Evolutionary conservation across 2,888 invertebrate species (phyloP).

Genomic region (Cephus sareptanus): DNA sequence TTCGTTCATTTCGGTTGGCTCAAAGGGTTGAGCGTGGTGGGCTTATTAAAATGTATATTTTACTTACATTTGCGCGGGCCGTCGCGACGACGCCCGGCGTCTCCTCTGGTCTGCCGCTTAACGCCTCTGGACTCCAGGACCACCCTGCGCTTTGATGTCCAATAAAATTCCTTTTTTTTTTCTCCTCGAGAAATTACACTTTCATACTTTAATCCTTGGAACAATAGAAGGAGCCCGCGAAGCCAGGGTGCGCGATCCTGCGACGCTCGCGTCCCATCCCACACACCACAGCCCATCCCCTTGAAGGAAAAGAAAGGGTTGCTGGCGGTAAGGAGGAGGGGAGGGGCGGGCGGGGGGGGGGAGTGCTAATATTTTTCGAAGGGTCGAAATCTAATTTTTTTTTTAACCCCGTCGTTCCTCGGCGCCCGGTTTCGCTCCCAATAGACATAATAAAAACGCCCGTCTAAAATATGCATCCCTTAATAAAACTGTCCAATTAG

Average conservation of each 20-base stretch:
- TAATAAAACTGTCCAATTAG: slow-evolving; percentile 66
- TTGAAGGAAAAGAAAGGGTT: slow-evolving; percentile 14
- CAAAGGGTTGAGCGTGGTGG: slow-evolving; percentile 60
- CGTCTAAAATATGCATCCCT: slow-evolving; percentile 66
- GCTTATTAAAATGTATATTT: slow-evolving; percentile 65
- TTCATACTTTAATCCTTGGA: slow-evolving; percentile 59
- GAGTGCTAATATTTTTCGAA: slow-evolving; percentile 62
- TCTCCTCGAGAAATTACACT: slow-evolving; percentile 54
- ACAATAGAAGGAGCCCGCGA: slow-evolving; percentile 48
- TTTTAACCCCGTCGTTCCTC: slow-evolving; percentile 36
- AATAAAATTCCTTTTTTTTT: slow-evolving; percentile 25
- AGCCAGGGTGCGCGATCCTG: not conserved
- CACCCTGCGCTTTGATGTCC: not conserved
- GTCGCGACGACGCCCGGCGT: not conserved
- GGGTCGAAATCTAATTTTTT: slow-evolving; percentile 64
- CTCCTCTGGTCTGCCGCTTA: not conserved
- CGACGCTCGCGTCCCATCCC: not conserved
- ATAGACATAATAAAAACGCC: slow-evolving; percentile 64
- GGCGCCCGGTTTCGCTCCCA: slow-evolving; percentile 46
- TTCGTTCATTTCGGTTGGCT: slow-evolving; percentile 62
- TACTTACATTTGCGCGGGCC: slow-evolving; percentile 28
- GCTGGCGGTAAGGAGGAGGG: slow-evolving; percentile 20
- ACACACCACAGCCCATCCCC: slow-evolving; percentile 2
- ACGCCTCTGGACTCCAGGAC: not conserved
- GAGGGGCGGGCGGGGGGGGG: not conserved